Percentiles rank a stretch among this genome's conserved stretches.
phyloP scores from a whole-genome alignment of 1,140 invertebrate species.

The Cyclargus thomasi region DNA sequence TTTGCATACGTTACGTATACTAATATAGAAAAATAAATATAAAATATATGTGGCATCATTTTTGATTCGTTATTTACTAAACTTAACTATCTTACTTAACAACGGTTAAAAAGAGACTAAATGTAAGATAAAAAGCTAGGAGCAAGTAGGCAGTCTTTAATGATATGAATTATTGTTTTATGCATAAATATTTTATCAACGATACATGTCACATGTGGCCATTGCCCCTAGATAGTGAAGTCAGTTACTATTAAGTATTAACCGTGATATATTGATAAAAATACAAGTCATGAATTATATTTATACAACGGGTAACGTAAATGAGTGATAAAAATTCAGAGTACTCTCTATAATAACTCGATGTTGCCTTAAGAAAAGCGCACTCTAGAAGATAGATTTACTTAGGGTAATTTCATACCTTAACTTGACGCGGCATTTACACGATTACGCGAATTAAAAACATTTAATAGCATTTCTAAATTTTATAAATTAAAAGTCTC shows the following conservation, averaged over 20 bases:
- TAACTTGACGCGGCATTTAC: too few relatives aligned
- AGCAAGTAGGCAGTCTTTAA: not conserved
- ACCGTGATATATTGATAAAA: too few relatives aligned
- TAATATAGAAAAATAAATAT: not conserved
- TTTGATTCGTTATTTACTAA: not conserved
- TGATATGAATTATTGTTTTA: not conserved
- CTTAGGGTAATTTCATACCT: too few relatives aligned
- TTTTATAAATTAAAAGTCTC: too few relatives aligned
- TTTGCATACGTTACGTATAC: not conserved
- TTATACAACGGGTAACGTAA: too few relatives aligned
- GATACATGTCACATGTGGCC: not conserved
- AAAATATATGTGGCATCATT: not conserved
- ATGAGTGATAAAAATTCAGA: too few relatives aligned
- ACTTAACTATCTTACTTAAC: not conserved
- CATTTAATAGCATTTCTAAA: too few relatives aligned
- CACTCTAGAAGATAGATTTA: too few relatives aligned
- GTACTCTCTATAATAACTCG: too few relatives aligned
- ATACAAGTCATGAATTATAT: not conserved
- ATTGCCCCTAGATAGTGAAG: not conserved
- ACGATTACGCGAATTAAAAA: too few relatives aligned
- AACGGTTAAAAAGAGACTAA: not conserved
- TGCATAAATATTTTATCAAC: not conserved
- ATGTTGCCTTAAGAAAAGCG: too few relatives aligned
- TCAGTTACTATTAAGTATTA: not conserved
- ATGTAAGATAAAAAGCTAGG: not conserved